phyloP scores from a whole-genome alignment of 2,888 invertebrate species.

The Perdita meconis region DNA sequence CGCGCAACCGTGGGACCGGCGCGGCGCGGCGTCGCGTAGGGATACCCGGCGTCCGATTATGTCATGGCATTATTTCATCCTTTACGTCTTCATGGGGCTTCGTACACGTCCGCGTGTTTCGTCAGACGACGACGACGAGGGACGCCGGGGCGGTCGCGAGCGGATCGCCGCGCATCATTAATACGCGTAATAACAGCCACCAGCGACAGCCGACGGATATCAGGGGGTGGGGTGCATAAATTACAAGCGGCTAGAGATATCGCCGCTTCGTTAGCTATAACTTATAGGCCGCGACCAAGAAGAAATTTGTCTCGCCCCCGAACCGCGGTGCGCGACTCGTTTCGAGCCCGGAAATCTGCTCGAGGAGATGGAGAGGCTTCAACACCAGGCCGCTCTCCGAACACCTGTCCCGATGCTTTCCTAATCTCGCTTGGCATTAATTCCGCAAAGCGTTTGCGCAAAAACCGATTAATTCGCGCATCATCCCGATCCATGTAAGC shows the following conservation, averaged over 20 bases:
- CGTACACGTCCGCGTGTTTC: conserved; percentile 55
- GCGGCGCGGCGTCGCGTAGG: too few relatives aligned
- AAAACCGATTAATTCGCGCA: conserved; percentile 54
- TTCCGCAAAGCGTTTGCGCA: conserved; percentile 31
- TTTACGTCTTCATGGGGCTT: conserved; percentile 59
- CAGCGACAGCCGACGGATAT: conserved; percentile 64
- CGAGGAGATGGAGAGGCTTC: background rate
- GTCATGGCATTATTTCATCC: conserved; percentile 69
- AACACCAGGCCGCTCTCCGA: conserved; percentile 35
- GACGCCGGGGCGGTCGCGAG: conserved; percentile 22
- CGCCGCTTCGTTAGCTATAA: conserved; percentile 65
- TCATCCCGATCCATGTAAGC: conserved; percentile 6
- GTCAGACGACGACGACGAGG: conserved; percentile 52
- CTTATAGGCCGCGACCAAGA: conserved; percentile 42
- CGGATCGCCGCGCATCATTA: conserved; percentile 57
- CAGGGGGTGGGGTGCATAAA: conserved; percentile 67
- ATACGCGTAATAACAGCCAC: conserved; percentile 69
- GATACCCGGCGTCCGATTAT: conserved; percentile 58
- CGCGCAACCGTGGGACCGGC: conserved; percentile 61
- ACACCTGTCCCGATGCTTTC: conserved; percentile 7
- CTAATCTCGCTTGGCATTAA: conserved; percentile 13
- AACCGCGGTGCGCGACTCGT: conserved; percentile 2
- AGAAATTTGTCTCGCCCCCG: conserved; percentile 37
- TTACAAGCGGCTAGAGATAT: conserved; percentile 61
- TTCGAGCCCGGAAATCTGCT: background rate